Evolutionary conservation across 35 echinoderm and acorn worm genomes (phyloP).

Genomic region (Anneissia japonica): DNA sequence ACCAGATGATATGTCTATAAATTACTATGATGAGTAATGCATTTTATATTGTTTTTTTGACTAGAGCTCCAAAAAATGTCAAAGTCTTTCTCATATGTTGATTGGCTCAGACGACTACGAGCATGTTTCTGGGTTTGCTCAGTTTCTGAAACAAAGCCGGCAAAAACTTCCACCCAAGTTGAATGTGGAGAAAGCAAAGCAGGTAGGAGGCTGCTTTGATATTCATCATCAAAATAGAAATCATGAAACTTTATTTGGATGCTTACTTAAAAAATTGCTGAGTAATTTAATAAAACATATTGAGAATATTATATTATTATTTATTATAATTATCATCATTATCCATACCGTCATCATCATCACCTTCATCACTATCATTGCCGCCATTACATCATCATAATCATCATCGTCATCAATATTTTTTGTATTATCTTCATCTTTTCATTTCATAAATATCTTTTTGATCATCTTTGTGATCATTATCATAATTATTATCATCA

Average conservation of each 20-base stretch:
- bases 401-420: background rate
- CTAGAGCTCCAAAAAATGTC: background rate
- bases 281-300: background rate
- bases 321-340: background rate
- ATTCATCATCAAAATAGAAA: background rate
- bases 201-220: conserved; percentile 31
- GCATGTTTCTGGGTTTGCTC: conserved; percentile 15
- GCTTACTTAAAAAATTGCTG: too few relatives aligned
- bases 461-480: too few relatives aligned
- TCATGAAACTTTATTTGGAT: too few relatives aligned
- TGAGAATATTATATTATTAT: background rate
- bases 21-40: background rate
- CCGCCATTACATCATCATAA: background rate
- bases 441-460: too few relatives aligned
- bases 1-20: too few relatives aligned
- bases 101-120: conserved; percentile 30
- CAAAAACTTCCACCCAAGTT: conserved; percentile 32
- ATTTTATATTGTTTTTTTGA: background rate
- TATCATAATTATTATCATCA: too few relatives aligned
- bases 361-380: too few relatives aligned
- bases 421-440: too few relatives aligned
- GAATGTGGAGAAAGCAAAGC: conserved; percentile 27
- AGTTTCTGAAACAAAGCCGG: conserved; percentile 44
- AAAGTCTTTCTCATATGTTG: conserved; percentile 47
- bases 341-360: too few relatives aligned